Evolutionary conservation across 2,888 invertebrate species (phyloP).

Genomic region (Toxonevra muliebris): DNA sequence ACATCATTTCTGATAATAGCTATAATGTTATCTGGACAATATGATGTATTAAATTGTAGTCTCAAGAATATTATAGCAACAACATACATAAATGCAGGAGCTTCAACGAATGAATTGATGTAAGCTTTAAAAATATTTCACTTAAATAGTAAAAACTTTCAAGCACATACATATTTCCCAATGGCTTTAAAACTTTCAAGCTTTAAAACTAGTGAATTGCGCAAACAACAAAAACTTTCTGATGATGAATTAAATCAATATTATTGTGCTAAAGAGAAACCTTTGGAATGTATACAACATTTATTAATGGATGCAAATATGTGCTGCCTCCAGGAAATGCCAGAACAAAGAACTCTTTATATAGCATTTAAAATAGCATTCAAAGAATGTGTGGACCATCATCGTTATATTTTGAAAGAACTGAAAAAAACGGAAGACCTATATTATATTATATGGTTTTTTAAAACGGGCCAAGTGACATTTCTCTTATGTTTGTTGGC

Average conservation of each 20-base stretch:
- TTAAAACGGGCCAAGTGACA: slow-evolving; percentile 56
- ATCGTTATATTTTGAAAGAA: slow-evolving; percentile 53
- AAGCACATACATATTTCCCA: too few species aligned
- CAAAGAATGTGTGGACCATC: slow-evolving; percentile 53
- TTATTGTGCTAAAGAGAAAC: slow-evolving; percentile 45
- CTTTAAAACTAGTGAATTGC: slow-evolving; percentile 40
- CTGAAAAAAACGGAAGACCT: slow-evolving; percentile 56
- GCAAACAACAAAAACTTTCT: slow-evolving; percentile 41
- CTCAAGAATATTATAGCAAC: slow-evolving; percentile 57
- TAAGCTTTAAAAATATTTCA: slow-evolving; percentile 27
- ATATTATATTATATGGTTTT: slow-evolving; percentile 57
- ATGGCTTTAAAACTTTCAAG: background rate
- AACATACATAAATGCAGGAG: slow-evolving; percentile 45
- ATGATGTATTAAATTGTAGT: slow-evolving; percentile 55
- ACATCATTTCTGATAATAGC: slow-evolving; percentile 56
- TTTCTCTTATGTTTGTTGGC: slow-evolving; percentile 58
- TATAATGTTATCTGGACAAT: slow-evolving; percentile 56
- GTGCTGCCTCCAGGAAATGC: too few species aligned
- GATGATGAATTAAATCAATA: slow-evolving; percentile 50
- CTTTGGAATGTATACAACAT: too few species aligned
- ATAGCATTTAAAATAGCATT: slow-evolving; percentile 47
- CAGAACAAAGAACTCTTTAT: slow-evolving; percentile 29
- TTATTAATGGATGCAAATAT: slow-evolving; percentile 2
- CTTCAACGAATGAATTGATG: slow-evolving; percentile 41
- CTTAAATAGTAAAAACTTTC: too few species aligned